Percentiles rank a stretch among this genome's conserved stretches.
Conservation (phyloP, 2,113 vertebrate genomes). For the Charadrius vociferus region DNA sequence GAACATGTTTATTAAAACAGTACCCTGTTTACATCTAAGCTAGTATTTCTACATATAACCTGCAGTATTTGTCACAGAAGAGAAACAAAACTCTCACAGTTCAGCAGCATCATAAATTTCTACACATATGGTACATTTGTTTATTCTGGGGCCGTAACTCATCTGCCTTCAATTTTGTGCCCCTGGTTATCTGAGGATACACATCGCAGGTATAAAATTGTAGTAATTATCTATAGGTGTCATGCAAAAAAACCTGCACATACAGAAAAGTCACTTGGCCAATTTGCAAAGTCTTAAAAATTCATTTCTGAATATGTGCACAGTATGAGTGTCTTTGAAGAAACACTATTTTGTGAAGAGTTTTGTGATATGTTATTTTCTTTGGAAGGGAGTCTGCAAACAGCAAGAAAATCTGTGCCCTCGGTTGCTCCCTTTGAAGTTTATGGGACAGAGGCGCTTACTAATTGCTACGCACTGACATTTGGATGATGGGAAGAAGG, state of each 20-base stretch:
- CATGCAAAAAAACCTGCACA: not conserved
- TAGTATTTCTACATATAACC: not conserved
- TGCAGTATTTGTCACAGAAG: not conserved
- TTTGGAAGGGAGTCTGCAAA: not conserved
- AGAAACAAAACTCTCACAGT: not conserved
- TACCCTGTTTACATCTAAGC: too few relatives aligned
- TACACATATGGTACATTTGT: not conserved
- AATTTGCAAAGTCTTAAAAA: not conserved
- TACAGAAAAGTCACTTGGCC: not conserved
- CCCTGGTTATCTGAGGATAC: not conserved
- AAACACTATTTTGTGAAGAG: not conserved
- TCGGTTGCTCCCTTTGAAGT: not conserved
- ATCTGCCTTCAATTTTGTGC: not conserved
- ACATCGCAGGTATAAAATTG: not conserved
- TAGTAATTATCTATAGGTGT: not conserved
- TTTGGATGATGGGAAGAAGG: not conserved
- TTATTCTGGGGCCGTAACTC: not conserved
- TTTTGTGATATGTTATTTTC: not conserved
- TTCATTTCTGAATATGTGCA: not conserved
- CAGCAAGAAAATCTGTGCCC: not conserved
- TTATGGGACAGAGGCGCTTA: not conserved
- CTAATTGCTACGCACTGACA: not conserved
- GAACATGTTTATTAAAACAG: not conserved
- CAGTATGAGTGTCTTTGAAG: not conserved
- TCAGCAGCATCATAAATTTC: not conserved